These are phyloP conservation scores for Cossypha polioptera DNA, from an alignment of 2,797 vertebrate species.

Conservation along the genomic window DNA sequence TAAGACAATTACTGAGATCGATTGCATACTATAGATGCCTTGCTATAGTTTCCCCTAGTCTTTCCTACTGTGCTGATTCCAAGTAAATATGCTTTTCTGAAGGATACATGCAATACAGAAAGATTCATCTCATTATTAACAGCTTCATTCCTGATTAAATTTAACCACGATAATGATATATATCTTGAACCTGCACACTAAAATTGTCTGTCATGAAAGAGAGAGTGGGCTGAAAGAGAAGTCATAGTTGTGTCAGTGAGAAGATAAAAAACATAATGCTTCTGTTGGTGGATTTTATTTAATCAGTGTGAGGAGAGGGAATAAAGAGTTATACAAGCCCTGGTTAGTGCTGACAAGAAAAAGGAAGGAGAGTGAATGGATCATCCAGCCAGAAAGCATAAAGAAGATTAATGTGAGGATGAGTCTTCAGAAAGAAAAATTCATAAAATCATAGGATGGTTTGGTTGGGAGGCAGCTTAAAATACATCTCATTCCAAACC, in stretches of 20 bases:
- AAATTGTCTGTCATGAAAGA: not conserved
- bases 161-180: not conserved
- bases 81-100: conserved; percentile 34
- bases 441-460: not conserved
- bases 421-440: not conserved
- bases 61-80: conserved; percentile 6
- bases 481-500: not conserved
- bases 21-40: conserved; percentile 17
- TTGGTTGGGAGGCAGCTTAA: not conserved
- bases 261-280: not conserved
- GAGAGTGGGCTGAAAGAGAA: not conserved
- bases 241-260: not conserved
- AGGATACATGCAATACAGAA: conserved; percentile 30
- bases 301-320: not conserved
- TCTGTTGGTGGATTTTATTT: conserved; percentile 1
- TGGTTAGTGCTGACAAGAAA: not conserved
- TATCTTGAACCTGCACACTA: not conserved
- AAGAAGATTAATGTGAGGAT: not conserved
- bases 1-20: conserved; percentile 57
- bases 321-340: not conserved
- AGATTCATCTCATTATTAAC: conserved; percentile 44
- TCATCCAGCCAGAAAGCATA: not conserved
- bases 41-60: not conserved
- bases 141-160: conserved; percentile 46
- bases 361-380: not conserved